phyloP scores from a whole-genome alignment of 1,140 invertebrate species.

The Zaprionus davidi region DNA sequence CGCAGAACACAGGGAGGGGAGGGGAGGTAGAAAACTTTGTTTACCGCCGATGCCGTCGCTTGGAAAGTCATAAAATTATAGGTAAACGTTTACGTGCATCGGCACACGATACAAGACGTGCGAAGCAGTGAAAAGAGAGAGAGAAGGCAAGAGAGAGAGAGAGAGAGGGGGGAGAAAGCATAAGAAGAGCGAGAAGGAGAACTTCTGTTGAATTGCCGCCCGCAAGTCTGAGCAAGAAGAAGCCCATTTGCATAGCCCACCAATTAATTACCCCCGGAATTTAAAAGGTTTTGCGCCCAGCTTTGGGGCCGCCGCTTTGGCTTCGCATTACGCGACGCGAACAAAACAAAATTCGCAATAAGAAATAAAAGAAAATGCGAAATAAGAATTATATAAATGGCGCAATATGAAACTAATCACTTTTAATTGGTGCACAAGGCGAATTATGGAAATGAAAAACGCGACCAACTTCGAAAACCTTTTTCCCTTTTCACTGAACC shows the following conservation, averaged over 20 bases:
- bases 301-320: constrained; percentile 35
- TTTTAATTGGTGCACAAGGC: constrained; percentile 73
- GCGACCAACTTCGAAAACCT: constrained; percentile 34
- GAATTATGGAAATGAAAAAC: constrained; percentile 62
- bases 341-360: constrained; percentile 52
- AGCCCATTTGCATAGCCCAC: constrained; percentile 57
- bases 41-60: constrained; percentile 33
- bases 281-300: constrained; percentile 60
- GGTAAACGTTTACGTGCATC: constrained; percentile 81
- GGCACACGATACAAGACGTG: constrained; percentile 37
- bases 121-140: neutral
- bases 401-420: constrained; percentile 77
- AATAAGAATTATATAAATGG: constrained; percentile 61
- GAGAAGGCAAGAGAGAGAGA: neutral
- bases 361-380: constrained; percentile 31
- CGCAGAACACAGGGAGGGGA: neutral
- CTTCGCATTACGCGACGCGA: constrained; percentile 38
- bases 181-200: neutral
- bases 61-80: constrained; percentile 82
- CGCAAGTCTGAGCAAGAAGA: neutral
- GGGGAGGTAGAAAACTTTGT: constrained; percentile 26
- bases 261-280: constrained; percentile 77
- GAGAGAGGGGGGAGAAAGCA: neutral
- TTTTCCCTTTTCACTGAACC: constrained; percentile 17
- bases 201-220: neutral